phyloP scores from a whole-genome alignment of 2,113 vertebrate genomes.

The Forbesichthys agassizii region DNA sequence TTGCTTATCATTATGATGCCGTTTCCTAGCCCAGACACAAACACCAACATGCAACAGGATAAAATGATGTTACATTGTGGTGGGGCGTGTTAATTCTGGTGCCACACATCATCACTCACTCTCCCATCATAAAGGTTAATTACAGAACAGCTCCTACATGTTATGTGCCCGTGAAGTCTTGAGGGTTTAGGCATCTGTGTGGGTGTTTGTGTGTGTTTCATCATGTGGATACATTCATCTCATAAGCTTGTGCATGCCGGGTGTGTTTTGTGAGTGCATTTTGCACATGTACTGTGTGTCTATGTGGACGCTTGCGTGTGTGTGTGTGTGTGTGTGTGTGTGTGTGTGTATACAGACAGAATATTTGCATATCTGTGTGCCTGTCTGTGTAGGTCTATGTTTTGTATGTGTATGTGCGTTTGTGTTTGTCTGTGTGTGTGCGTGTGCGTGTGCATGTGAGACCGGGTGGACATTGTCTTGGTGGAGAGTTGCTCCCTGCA shows the following conservation, averaged over 20 bases:
- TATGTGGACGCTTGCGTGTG: constrained; percentile 60
- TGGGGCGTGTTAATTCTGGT: constrained; percentile 8
- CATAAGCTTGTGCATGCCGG: constrained; percentile 8
- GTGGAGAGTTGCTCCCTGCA: constrained; percentile 88
- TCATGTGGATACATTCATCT: constrained; percentile 1
- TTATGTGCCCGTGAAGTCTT: not conserved
- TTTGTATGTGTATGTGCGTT: constrained; percentile 11
- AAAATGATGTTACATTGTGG: constrained; percentile 42
- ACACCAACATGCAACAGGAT: not conserved
- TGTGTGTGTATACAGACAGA: not conserved
- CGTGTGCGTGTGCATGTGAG: constrained; percentile 43
- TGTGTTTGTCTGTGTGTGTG: constrained; percentile 21
- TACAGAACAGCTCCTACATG: not conserved
- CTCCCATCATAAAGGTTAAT: constrained; percentile 9
- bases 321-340: constrained; percentile 49
- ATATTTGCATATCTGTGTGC: not conserved
- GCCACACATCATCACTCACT: constrained; percentile 13
- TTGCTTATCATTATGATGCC: no score
- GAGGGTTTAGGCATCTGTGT: constrained; percentile 5
- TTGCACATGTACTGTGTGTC: constrained; percentile 7
- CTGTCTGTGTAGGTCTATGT: constrained; percentile 9
- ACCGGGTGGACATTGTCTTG: constrained; percentile 91
- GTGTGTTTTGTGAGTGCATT: constrained; percentile 21
- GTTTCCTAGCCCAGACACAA: constrained; percentile 30
- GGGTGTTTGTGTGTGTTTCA: not conserved